These are phyloP conservation scores for Drosophila rubida DNA, from an alignment of 2,888 invertebrate genomes.

Conservation along the genomic window DNA sequence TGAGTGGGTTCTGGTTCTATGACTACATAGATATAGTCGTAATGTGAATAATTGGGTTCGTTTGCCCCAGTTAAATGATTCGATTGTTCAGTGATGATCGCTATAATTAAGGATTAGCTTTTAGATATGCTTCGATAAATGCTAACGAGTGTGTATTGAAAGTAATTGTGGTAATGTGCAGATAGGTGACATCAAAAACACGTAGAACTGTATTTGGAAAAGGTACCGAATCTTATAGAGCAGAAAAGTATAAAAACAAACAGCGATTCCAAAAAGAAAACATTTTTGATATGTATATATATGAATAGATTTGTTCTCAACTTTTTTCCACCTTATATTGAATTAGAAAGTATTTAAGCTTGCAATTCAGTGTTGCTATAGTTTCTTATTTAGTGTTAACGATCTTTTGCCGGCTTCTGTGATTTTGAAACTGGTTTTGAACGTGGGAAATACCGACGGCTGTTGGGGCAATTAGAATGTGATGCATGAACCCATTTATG, in stretches of 20 bases:
- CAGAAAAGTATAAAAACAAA: too few species aligned
- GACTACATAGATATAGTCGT: slow-evolving; percentile 13
- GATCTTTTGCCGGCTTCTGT: slow-evolving; percentile 9
- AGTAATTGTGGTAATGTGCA: neutral
- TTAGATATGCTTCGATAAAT: neutral
- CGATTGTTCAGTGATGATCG: slow-evolving; percentile 4
- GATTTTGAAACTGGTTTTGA: slow-evolving; percentile 34
- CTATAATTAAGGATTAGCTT: neutral
- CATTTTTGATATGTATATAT: too few species aligned
- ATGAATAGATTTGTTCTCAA: too few species aligned
- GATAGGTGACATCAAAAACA: neutral
- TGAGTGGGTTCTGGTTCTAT: slow-evolving; percentile 22
- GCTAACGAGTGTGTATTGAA: neutral
- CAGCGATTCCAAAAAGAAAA: too few species aligned
- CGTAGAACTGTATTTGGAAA: too few species aligned
- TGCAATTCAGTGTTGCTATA: neutral
- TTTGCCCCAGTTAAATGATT: slow-evolving; percentile 13
- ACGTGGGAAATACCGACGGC: slow-evolving; percentile 34
- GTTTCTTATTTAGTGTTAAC: neutral
- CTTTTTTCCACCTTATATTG: too few species aligned
- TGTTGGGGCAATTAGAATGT: neutral
- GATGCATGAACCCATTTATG: slow-evolving; percentile 21
- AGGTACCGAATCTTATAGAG: neutral
- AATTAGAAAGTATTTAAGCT: neutral
- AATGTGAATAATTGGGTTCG: slow-evolving; percentile 31